These are phyloP conservation scores for Noctua pronuba DNA, from an alignment of 2,888 invertebrate genomes.

Conservation along the genomic window DNA sequence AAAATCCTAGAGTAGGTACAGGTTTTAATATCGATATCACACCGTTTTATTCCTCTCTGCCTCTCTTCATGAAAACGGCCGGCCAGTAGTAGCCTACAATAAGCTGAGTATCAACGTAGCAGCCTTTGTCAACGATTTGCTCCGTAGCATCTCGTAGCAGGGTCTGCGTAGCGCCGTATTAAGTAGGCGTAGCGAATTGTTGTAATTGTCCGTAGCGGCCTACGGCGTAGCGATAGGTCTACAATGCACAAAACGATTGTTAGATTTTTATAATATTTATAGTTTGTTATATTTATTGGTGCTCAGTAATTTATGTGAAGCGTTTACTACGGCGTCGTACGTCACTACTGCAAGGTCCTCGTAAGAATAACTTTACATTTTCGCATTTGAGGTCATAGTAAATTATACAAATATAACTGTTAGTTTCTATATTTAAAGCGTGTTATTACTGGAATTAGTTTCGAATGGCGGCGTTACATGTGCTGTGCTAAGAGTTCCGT, in stretches of 20 bases:
- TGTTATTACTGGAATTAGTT: conserved; percentile 50
- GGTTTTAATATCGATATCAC: neutral
- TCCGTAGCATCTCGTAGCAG: conserved; percentile 58
- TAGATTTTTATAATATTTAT: conserved; percentile 51
- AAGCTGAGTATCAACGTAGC: neutral
- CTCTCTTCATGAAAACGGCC: neutral
- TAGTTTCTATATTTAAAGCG: conserved; percentile 47
- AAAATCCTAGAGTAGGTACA: neutral
- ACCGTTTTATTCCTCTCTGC: neutral
- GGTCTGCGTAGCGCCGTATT: conserved; percentile 65
- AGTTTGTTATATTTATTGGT: conserved; percentile 54
- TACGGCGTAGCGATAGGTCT: conserved; percentile 60
- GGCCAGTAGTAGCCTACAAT: neutral
- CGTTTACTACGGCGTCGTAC: conserved; percentile 57
- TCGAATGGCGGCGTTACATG: conserved; percentile 23
- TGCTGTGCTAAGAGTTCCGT: conserved; percentile 28
- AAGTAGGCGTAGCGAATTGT: conserved; percentile 55
- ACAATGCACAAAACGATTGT: conserved; percentile 43
- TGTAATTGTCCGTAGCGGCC: conserved; percentile 50
- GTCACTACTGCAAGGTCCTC: conserved; percentile 61
- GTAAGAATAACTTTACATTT: conserved; percentile 63
- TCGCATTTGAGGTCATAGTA: conserved; percentile 60
- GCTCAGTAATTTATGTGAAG: conserved; percentile 56
- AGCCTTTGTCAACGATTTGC: neutral
- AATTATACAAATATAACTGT: conserved; percentile 60